phyloP scores from a whole-genome alignment of 2,888 invertebrate genomes.

The Hyposoter didymator region DNA sequence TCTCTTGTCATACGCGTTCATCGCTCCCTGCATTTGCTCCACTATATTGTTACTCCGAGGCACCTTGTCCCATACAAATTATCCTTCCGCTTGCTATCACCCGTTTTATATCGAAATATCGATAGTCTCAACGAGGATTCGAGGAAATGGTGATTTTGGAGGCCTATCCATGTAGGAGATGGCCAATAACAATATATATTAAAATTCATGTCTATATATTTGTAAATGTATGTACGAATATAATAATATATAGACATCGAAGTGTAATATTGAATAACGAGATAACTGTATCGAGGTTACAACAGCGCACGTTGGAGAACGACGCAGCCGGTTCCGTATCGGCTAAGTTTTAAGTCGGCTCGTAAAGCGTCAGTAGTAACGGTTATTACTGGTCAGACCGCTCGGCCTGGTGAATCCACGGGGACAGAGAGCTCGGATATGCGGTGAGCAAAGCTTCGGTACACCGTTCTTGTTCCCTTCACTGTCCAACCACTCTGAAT shows the following conservation, averaged over 20 bases:
- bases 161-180: slow-evolving; percentile 16
- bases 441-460: slow-evolving; percentile 34
- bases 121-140: slow-evolving; percentile 25
- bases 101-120: slow-evolving; percentile 50
- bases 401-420: slow-evolving; percentile 71
- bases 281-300: slow-evolving; percentile 18
- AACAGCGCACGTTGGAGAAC: neutral
- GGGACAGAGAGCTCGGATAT: slow-evolving; percentile 73
- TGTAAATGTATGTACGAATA: neutral
- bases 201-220: slow-evolving; percentile 11
- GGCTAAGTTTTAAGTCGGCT: slow-evolving; percentile 76
- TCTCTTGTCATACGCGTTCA: neutral
- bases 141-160: slow-evolving; percentile 60
- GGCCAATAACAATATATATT: neutral
- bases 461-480: slow-evolving; percentile 30
- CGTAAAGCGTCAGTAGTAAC: slow-evolving; percentile 77
- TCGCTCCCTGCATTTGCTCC: neutral
- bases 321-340: slow-evolving; percentile 28
- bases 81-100: neutral
- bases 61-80: slow-evolving; percentile 40
- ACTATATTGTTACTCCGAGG: slow-evolving; percentile 6
- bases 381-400: slow-evolving; percentile 77
- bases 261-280: slow-evolving; percentile 15
- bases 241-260: neutral
- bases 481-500: slow-evolving; percentile 37